Evolutionary conservation across 2,797 vertebrate genomes (phyloP), one percentile per base, ranked within the genome.

Genomic region (Xerus rutilus): DNA sequence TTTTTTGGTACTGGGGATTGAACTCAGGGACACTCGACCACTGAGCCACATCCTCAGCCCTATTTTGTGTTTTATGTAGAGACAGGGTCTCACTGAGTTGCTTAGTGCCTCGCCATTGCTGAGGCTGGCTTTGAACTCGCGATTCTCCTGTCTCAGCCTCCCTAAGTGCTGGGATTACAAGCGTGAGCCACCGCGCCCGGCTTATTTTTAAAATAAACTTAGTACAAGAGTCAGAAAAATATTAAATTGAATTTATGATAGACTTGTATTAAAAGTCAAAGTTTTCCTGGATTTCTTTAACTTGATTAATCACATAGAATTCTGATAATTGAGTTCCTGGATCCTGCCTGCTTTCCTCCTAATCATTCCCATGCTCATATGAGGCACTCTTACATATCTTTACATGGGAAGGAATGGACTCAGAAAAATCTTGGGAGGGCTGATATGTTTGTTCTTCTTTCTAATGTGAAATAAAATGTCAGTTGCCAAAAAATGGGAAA

Each of bases 391-490:
- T 67, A 59, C 79, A 77, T 78, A 25, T 93, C 69, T 94, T 86
- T 78, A 47, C 57, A 79, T 92, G 79, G 13, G 52, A 67, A 86
- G 15, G 12, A 81, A 95, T 83, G 21, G 18, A 62, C 23, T 87
- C 32, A 59, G 10, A 81, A 93, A 87, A 59, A 49, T 57, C 23
- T 86, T 91, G n/a, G 32, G 17, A 77, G 35, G 25, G 30, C 12
- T 93, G 21, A 84, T 91, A 77, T 62, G 77, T 97, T 86, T 86
- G 69, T 82, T 76, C 30, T 90, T 23, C 54, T 92, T 93, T 89
- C 28, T 87, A 82, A 77, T 52, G 45, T n/a, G 32, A 92, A 97
- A 84, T 93, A 86, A 92, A 96, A 88, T 90, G 65, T 83, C 47
- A 4, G 7, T 90, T 90, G 67, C 49, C 20, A 45, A 92, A 15